Conservation (phyloP, 2,888 invertebrate genomes). For the Bedellia somnulentella region DNA sequence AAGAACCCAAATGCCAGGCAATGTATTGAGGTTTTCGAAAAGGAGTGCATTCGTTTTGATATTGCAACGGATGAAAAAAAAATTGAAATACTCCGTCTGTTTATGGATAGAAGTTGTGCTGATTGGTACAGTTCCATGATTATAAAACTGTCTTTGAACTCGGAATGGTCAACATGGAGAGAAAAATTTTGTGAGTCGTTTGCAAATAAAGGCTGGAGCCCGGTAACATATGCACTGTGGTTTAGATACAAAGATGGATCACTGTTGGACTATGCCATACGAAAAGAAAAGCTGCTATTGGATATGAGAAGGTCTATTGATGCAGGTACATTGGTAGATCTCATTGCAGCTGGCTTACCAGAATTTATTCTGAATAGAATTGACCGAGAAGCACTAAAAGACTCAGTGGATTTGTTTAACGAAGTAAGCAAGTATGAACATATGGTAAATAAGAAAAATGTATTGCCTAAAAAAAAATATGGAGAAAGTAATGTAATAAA, state of each 20-base stretch:
- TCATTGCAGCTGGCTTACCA: background rate
- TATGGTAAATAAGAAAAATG: background rate
- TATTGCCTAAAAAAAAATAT: background rate
- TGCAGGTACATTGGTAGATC: background rate
- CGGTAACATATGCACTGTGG: background rate
- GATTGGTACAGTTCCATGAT: slow-evolving; percentile 1
- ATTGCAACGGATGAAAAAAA: slow-evolving; percentile 4
- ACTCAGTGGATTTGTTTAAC: background rate
- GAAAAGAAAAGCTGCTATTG: background rate
- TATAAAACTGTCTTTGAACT: background rate
- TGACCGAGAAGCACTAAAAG: background rate
- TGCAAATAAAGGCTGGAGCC: background rate
- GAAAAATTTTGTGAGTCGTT: background rate
- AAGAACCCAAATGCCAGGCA: slow-evolving; percentile 6
- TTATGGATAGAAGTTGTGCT: slow-evolving; percentile 4
- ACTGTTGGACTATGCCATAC: background rate
- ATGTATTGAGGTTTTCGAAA: slow-evolving; percentile 6
- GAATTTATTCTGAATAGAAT: background rate
- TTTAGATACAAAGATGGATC: slow-evolving; percentile 1
- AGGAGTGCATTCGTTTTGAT: slow-evolving; percentile 6
- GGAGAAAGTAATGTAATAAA: background rate
- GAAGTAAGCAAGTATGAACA: background rate
- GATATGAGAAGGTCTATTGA: background rate
- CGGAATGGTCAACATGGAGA: background rate
- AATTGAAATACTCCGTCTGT: slow-evolving; percentile 5